A percentile compares a stretch with the other conserved stretches of the same genome.
phyloP scores from a whole-genome alignment of 2,113 vertebrate genomes.

The Fulica atra region DNA sequence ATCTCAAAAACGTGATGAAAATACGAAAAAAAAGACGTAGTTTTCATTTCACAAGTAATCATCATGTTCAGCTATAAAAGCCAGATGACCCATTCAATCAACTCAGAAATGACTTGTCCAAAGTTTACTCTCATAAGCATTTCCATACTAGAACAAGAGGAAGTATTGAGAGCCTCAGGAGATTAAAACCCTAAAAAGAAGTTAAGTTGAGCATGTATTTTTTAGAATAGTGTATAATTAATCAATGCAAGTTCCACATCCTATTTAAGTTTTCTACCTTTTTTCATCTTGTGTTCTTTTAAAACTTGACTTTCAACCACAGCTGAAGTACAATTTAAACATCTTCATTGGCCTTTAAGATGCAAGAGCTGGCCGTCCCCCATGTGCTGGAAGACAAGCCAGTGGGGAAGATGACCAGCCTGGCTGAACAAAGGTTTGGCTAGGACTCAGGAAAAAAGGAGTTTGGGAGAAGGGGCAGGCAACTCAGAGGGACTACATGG shows the following conservation, averaged over 20 bases:
- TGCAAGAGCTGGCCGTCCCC: too few species aligned
- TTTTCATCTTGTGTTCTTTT: neutral
- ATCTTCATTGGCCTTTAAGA: neutral
- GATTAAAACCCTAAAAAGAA: neutral
- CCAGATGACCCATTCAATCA: neutral
- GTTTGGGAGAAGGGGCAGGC: too few species aligned
- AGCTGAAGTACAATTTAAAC: neutral
- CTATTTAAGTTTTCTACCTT: neutral
- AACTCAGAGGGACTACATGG: too few species aligned
- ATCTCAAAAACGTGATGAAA: neutral
- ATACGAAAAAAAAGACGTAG: neutral
- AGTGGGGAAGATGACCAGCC: too few species aligned
- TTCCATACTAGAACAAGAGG: fast-evolving
- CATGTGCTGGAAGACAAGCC: too few species aligned
- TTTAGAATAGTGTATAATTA: neutral
- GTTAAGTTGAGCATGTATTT: neutral
- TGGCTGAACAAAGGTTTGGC: too few species aligned
- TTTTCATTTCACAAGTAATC: neutral
- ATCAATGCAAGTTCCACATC: neutral
- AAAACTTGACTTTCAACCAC: neutral
- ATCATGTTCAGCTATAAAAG: neutral
- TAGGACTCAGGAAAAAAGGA: too few species aligned
- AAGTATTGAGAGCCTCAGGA: neutral
- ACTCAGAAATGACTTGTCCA: neutral
- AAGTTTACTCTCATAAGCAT: neutral